Conservation (phyloP, 2,113 vertebrate species). For the Chrysemys picta region DNA sequence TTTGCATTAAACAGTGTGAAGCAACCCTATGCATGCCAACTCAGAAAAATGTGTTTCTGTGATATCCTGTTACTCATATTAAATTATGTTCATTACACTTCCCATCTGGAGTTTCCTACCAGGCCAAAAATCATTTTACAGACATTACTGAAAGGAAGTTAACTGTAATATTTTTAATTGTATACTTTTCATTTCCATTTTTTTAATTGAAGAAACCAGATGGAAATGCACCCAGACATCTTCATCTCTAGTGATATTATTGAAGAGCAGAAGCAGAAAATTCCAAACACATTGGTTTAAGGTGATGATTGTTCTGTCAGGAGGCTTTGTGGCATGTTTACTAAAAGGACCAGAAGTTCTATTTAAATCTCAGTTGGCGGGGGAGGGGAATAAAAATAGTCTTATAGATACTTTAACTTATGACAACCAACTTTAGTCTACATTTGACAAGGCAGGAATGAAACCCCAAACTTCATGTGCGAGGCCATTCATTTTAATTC, state of each 20-base stretch:
- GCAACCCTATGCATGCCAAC: slow-evolving; percentile 48
- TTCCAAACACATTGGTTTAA: slow-evolving; percentile 61
- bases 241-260: slow-evolving; percentile 46
- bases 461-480: not conserved
- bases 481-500: not conserved
- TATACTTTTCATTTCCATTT: slow-evolving; percentile 74
- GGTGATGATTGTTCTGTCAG: slow-evolving; percentile 74
- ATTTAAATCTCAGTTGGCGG: slow-evolving; percentile 25
- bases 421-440: slow-evolving; percentile 22
- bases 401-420: not conserved
- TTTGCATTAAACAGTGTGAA: slow-evolving; percentile 72
- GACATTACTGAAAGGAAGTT: slow-evolving; percentile 77
- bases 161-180: slow-evolving; percentile 80
- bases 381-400: not conserved
- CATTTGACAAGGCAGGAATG: slow-evolving; percentile 10
- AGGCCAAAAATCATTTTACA: slow-evolving; percentile 77
- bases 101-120: slow-evolving; percentile 80
- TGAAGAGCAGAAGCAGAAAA: slow-evolving; percentile 60
- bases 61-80: slow-evolving; percentile 77
- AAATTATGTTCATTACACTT: slow-evolving; percentile 79
- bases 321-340: slow-evolving; percentile 67
- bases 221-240: slow-evolving; percentile 57
- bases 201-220: slow-evolving; percentile 77
- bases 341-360: slow-evolving; percentile 78
- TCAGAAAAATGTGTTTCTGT: slow-evolving; percentile 68